Base-by-base conservation (phyloP, 1,140 invertebrate species). In the Drosophila chauvacae region DNA sequence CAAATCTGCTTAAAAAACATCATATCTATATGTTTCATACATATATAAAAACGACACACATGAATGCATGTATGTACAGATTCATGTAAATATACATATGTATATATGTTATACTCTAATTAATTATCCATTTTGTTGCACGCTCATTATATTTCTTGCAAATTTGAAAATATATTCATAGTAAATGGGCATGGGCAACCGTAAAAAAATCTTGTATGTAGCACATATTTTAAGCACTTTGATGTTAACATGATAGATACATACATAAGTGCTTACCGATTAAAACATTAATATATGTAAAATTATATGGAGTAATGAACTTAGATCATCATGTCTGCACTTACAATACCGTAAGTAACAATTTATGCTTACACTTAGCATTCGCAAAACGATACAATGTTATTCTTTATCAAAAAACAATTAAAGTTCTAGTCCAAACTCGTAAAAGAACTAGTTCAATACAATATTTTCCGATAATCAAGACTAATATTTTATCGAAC, bases 401-500 rank as follows among this genome's bases (percentile, higher is more conserved):
- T 50, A 50, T 50, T 50, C 48, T 50, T 50, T 50, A 30, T 48
- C 23, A n/a, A 28, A 50, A 50, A 30, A 30, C 10, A 50, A 50
- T 30, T 30, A 4, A 48, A 18, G 48, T 50, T 4, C 0, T 30
- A 13, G 9, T 30, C 13, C 30, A 1, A 1, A 28, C 16, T 28
- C 26, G 20, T 7, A 18, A 18, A 11, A 11, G 48, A 50, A 50
- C 48, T 50, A 50, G 48, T 50, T 50, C 48, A 28, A 4, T 11
- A 6, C 26, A 28, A 28, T 10, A 4, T n/a, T 10, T n/a, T 28
- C 28, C 47, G 47, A 50, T 50, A 50, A 50, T 11, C 2, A 28
- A n/a, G 9, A 10, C 2, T n/a, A 50, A 50, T n/a, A 28, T 50
- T n/a, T 50, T 28, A 50, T 50, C 47, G 47, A 28, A 28, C 1